Evolutionary conservation across 1,140 invertebrate species (phyloP).

Genomic region (Caenorhabditis brenneri): DNA sequence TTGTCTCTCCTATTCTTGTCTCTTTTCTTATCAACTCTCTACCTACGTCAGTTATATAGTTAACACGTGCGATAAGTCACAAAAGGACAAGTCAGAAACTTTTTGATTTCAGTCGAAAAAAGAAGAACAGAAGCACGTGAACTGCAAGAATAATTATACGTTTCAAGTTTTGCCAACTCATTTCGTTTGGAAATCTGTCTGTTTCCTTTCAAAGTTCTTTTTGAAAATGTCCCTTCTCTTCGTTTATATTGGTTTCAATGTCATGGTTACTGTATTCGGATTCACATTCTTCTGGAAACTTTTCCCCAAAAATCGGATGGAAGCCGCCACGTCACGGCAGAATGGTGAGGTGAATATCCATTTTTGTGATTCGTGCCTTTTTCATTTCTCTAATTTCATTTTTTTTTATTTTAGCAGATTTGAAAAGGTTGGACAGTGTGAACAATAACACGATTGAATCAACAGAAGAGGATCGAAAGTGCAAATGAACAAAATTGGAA

Average conservation of each 20-base stretch:
- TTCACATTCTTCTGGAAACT: slow-evolving; percentile 6
- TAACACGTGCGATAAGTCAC: slow-evolving; percentile 1
- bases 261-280: slow-evolving; percentile 26
- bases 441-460: neutral
- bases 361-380: neutral
- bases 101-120: neutral
- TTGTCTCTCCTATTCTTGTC: neutral
- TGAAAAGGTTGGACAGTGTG: neutral
- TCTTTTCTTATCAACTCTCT: neutral
- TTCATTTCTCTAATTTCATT: neutral
- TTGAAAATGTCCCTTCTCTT: neutral
- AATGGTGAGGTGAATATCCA: slow-evolving; percentile 37
- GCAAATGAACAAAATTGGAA: neutral
- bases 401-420: neutral
- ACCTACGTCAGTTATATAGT: slow-evolving; percentile 7
- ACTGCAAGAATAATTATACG: neutral
- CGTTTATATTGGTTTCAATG: neutral
- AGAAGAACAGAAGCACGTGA: neutral
- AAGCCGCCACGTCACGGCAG: neutral
- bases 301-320: slow-evolving; percentile 14
- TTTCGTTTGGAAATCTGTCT: neutral
- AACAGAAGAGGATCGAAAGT: neutral
- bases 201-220: neutral
- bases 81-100: slow-evolving; percentile 5
- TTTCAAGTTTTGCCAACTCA: neutral